These are phyloP conservation scores for Mungos mungo DNA, from an alignment of 2,113 vertebrate genomes.

Conservation along the genomic window DNA sequence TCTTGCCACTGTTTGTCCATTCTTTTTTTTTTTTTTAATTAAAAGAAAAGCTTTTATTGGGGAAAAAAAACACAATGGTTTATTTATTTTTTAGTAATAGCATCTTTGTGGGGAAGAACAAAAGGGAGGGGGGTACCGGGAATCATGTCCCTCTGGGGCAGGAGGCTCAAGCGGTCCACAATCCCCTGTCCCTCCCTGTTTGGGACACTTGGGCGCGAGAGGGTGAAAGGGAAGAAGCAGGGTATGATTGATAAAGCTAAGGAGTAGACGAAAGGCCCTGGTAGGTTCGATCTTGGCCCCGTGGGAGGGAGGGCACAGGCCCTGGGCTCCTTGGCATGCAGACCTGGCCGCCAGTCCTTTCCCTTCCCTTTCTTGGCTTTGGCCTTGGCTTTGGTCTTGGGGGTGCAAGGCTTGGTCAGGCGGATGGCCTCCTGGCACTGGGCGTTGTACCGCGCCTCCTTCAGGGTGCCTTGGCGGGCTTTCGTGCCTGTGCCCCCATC, in stretches of 20 bases:
- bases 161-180: slow-evolving; percentile 11
- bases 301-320: neutral
- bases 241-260: slow-evolving; percentile 80
- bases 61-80: slow-evolving; percentile 37
- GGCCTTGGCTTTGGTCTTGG: slow-evolving; percentile 90
- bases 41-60: slow-evolving; percentile 77
- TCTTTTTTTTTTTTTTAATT: neutral
- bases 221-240: neutral
- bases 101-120: neutral
- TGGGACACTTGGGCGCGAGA: slow-evolving; percentile 2
- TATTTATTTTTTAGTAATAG: slow-evolving; percentile 60
- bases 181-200: neutral
- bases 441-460: slow-evolving; percentile 94
- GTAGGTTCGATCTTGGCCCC: neutral
- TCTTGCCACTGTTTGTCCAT: neutral
- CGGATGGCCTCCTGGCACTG: slow-evolving; percentile 91
- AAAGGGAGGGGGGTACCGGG: neutral
- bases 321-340: neutral
- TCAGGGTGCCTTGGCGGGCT: slow-evolving; percentile 91
- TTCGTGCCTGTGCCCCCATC: slow-evolving; percentile 89
- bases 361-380: slow-evolving; percentile 93
- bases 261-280: slow-evolving; percentile 81
- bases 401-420: slow-evolving; percentile 94
- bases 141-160: neutral
- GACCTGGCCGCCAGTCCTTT: slow-evolving; percentile 83